phyloP scores from a whole-genome alignment of 2,113 vertebrate genomes.

The Platysteira castanea region DNA sequence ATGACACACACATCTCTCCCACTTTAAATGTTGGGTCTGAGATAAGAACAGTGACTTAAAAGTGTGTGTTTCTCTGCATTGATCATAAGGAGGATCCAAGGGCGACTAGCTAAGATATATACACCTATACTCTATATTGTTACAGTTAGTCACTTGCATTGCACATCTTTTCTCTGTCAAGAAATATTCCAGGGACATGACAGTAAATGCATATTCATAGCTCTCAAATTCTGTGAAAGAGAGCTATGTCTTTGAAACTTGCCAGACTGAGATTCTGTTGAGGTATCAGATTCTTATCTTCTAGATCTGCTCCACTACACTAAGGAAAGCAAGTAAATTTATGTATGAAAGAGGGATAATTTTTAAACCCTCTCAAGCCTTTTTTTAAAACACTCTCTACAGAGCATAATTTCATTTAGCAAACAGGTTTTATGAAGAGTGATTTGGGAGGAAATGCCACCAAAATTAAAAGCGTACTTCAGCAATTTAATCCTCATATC shows the following conservation, averaged over 20 bases:
- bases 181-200: not conserved
- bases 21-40: not conserved
- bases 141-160: not conserved
- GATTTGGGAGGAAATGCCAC: not conserved
- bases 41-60: not conserved
- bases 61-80: not conserved
- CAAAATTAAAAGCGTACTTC: not conserved
- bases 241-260: not conserved
- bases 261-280: not conserved
- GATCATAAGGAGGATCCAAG: not conserved
- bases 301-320: not conserved
- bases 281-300: not conserved
- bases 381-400: not conserved
- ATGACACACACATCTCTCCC: not conserved
- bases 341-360: not conserved
- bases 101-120: not conserved
- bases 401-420: not conserved
- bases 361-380: not conserved
- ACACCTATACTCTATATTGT: not conserved
- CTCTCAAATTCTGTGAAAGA: not conserved
- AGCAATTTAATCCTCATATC: not conserved
- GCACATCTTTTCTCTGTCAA: not conserved
- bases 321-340: not conserved
- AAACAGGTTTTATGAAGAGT: not conserved
- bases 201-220: not conserved